Conservation (phyloP, 2,888 invertebrate species). For the Cactoblastis cactorum region DNA sequence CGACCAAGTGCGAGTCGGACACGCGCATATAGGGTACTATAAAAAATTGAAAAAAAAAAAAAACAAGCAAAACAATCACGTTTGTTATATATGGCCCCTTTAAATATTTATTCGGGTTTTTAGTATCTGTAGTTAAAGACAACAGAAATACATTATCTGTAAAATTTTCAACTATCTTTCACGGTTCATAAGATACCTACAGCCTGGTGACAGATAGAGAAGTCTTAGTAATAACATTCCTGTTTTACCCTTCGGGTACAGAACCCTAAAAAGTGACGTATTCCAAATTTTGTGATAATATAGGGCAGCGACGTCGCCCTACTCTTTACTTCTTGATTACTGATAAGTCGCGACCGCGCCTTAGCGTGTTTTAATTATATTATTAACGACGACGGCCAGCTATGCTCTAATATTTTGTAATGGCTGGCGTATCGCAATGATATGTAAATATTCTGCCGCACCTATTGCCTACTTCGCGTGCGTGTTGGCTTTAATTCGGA, state of each 20-base stretch:
- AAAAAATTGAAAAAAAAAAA: too few relatives aligned
- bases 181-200: too few relatives aligned
- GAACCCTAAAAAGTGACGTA: constrained; percentile 7
- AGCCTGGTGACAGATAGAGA: too few relatives aligned
- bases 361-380: constrained; percentile 78
- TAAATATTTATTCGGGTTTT: too few relatives aligned
- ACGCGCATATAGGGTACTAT: too few relatives aligned
- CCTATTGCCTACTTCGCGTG: constrained; percentile 68
- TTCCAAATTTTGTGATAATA: constrained; percentile 20
- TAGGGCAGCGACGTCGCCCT: constrained; percentile 25
- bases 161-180: too few relatives aligned
- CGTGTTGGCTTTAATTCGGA: constrained; percentile 69
- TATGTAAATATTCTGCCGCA: constrained; percentile 76
- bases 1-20: constrained; percentile 16
- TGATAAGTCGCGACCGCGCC: constrained; percentile 69
- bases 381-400: constrained; percentile 71
- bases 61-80: too few relatives aligned
- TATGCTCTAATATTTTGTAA: constrained; percentile 77
- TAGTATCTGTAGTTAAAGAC: too few relatives aligned
- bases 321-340: constrained; percentile 60
- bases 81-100: too few relatives aligned
- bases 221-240: too few relatives aligned
- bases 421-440: constrained; percentile 74
- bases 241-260: too few relatives aligned
- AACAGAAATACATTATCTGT: too few relatives aligned